A percentile compares a stretch with the other conserved stretches of the same genome.
Conservation (phyloP, 2,113 vertebrate genomes). For the Xerus inauris region DNA sequence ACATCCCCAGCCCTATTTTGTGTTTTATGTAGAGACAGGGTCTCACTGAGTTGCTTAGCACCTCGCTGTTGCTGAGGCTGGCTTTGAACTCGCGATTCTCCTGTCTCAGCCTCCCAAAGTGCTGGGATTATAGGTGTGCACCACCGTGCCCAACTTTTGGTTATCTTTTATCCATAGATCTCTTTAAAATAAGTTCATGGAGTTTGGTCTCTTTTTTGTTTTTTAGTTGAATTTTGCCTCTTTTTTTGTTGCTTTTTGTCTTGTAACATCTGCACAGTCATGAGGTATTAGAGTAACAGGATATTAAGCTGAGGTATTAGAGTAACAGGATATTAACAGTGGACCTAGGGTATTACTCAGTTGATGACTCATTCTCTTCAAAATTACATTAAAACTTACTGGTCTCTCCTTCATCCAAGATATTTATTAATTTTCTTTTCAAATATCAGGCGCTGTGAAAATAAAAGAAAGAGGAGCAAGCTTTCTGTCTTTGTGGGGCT, state of each 20-base stretch:
- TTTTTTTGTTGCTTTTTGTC: neutral
- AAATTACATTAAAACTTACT: neutral
- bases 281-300: neutral
- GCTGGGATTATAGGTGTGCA: no score
- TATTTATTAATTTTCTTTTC: neutral
- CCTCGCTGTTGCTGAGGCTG: no score
- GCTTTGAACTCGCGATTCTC: no score
- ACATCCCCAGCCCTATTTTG: no score
- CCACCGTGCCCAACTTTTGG: no score
- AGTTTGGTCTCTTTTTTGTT: neutral
- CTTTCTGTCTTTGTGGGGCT: neutral
- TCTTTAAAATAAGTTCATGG: neutral
- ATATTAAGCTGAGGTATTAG: neutral
- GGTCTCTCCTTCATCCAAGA: neutral
- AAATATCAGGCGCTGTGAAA: neutral
- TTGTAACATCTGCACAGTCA: neutral
- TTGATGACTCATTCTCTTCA: neutral
- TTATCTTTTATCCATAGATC: neutral
- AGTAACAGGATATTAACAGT: neutral
- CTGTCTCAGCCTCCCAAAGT: no score
- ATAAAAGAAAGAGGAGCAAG: neutral
- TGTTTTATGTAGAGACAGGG: no score
- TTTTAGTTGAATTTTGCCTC: neutral
- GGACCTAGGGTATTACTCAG: neutral
- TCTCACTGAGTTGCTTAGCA: no score